Base-by-base conservation (phyloP, 2,113 vertebrate genomes). In the Lynx canadensis region DNA sequence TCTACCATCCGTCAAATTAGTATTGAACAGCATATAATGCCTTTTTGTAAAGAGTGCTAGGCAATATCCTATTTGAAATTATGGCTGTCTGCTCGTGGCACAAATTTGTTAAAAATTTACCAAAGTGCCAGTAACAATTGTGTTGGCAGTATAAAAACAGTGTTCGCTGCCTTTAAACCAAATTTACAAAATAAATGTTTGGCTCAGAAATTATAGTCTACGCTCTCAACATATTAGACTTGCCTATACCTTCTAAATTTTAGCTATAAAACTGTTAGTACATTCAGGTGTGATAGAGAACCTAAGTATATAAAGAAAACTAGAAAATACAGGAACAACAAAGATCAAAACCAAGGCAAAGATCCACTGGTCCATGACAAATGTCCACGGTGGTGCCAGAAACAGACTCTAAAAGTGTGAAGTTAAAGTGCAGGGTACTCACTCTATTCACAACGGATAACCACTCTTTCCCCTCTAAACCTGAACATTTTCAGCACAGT, bases 21-120 rank as follows among this genome's bases (percentile, higher is more conserved):
- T 80, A 89, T 45, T 73, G 25, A 50, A 93, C 69, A 87, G 65
- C 27, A 93, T 5, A 36, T 41, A 79, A 33, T 7, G 41, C 38
- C 21, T 81, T 76, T 87, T 69, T 65, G 66, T 84, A 27, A 94
- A 84, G 38, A 21, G n/a, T 19, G 19, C 9, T 33, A 85, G 68
- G 63, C 18, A 84, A 95, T 33, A 76, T 41, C 52, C 50, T 60
- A 33, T 57, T 57, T 97, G 55, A 94, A 94, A 95, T 88, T 31
- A 94, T 2, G 41, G 63, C 27, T 68, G 71, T n/a, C 33, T 97
- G 31, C 66, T 41, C 38, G 21, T 38, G 66, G 31, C 41, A 93
- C 76, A 95, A 66, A 73, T n/a, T 7, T 50, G 29, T 66, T 87
- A 91, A 96, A 96, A 97, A 93, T 71, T 66, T 69, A 96, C 21